phyloP scores from a whole-genome alignment of 2,113 vertebrate genomes.

The Leptodactylus fuscus region DNA sequence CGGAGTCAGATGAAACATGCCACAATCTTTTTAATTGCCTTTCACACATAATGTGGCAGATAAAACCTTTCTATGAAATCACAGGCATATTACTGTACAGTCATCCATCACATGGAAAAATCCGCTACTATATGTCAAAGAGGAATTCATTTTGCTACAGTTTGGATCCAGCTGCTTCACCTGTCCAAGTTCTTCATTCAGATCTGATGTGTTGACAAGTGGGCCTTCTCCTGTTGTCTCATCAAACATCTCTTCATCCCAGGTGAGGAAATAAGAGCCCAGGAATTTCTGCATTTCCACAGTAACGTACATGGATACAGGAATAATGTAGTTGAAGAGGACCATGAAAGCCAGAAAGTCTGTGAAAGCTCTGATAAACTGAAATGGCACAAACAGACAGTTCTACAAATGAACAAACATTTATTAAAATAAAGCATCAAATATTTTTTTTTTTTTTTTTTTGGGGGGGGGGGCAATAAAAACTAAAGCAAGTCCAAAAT shows the following conservation, averaged over 20 bases:
- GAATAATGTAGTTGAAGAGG: conserved; percentile 99
- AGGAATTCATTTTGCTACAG: not conserved
- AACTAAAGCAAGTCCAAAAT: not conserved
- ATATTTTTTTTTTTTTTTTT: too few relatives aligned
- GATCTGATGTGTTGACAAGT: conserved; percentile 94
- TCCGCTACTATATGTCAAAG: not conserved
- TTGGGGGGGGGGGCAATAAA: not conserved
- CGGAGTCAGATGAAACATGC: too few relatives aligned
- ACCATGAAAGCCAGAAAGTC: conserved; percentile 99
- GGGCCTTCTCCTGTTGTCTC: conserved; percentile 89
- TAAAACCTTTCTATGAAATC: too few relatives aligned
- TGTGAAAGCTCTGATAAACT: conserved; percentile 91
- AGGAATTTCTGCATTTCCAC: conserved; percentile 99
- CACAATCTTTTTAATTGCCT: too few relatives aligned
- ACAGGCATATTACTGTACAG: too few relatives aligned
- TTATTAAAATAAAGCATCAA: not conserved
- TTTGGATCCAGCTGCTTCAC: conserved; percentile 68
- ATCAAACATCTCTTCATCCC: conserved; percentile 98
- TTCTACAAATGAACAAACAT: not conserved
- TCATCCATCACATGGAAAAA: too few relatives aligned
- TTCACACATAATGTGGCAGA: too few relatives aligned
- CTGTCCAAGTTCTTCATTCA: conserved; percentile 98
- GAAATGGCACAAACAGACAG: conserved; percentile 56
- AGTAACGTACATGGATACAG: conserved; percentile 98
- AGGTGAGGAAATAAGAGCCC: conserved; percentile 95